A percentile compares a stretch with the other conserved stretches of the same genome.
These are phyloP conservation scores for Serrognathus titanus DNA, from an alignment of 2,888 invertebrate genomes.

Conservation along the genomic window DNA sequence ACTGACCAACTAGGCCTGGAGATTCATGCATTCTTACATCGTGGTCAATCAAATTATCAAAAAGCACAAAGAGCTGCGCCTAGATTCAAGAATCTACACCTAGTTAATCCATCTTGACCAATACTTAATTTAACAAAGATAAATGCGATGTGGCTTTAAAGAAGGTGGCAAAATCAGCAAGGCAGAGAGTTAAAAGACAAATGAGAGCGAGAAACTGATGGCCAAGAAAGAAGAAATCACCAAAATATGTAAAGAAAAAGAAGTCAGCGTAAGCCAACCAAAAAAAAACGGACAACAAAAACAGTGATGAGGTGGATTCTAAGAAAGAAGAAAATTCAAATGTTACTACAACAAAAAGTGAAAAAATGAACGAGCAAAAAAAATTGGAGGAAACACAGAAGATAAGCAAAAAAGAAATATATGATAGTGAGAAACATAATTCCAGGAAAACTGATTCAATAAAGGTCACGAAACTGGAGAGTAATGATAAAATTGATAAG, in stretches of 20 bases:
- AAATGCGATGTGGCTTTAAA: not conserved
- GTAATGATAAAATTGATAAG: not conserved
- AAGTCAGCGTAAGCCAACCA: not conserved
- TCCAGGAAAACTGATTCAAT: not conserved
- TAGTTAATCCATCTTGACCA: too few species aligned
- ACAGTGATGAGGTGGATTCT: slow-evolving; percentile 18
- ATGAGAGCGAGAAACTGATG: not conserved
- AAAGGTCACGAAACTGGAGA: too few species aligned
- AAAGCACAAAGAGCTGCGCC: too few species aligned
- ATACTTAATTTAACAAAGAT: slow-evolving; percentile 6
- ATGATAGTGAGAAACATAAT: not conserved
- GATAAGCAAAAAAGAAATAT: not conserved
- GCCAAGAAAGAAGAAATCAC: slow-evolving; percentile 3
- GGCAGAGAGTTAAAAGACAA: slow-evolving; percentile 1
- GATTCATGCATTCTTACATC: too few species aligned
- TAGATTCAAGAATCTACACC: too few species aligned
- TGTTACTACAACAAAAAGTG: slow-evolving; percentile 3
- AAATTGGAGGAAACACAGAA: slow-evolving; percentile 1
- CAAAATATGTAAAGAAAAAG: not conserved
- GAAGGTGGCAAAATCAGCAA: slow-evolving; percentile 3
- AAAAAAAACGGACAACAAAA: slow-evolving; percentile 23
- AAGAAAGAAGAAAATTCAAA: slow-evolving; percentile 19
- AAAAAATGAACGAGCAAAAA: slow-evolving; percentile 6
- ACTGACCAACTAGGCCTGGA: too few species aligned
- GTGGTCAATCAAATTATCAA: too few species aligned